These are phyloP conservation scores for Hydrocynus forskahlii DNA, from an alignment of 2,797 vertebrate genomes.

Conservation along the genomic window DNA sequence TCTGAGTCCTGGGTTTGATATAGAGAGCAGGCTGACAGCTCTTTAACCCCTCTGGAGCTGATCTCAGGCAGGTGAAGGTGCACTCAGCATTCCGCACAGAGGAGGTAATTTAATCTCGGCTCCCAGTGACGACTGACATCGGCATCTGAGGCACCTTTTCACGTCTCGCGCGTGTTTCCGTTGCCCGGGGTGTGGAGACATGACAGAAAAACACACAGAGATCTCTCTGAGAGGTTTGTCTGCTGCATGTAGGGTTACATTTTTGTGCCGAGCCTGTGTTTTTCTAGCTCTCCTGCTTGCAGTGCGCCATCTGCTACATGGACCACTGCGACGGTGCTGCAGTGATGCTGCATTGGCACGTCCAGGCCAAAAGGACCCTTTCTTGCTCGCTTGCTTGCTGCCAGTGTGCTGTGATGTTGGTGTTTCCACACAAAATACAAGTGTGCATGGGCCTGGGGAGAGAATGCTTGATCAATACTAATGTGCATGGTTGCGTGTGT, in stretches of 20 bases:
- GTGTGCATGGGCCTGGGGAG: neutral
- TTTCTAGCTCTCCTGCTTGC: slow-evolving; percentile 13
- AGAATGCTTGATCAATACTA: slow-evolving; percentile 19
- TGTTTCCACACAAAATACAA: no score
- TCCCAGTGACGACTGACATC: neutral
- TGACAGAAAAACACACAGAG: slow-evolving; percentile 58
- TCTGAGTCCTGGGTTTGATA: no score
- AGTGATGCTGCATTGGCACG: slow-evolving; percentile 19
- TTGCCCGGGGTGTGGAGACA: slow-evolving; percentile 67
- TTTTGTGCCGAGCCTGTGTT: neutral
- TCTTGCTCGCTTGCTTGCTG: neutral
- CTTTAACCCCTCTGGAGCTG: neutral
- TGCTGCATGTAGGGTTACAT: neutral
- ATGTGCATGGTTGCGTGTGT: slow-evolving; percentile 29
- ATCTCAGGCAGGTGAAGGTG: neutral
- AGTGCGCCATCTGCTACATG: slow-evolving; percentile 33
- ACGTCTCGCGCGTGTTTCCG: slow-evolving; percentile 55
- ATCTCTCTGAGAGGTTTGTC: neutral
- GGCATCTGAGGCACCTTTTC: neutral
- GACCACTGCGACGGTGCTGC: slow-evolving; percentile 26
- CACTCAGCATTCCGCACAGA: no score
- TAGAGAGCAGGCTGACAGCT: no score
- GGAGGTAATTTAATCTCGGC: neutral
- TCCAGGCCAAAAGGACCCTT: neutral
- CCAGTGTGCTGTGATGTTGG: neutral